Conservation (phyloP, 2,797 vertebrate genomes). For the Muscicapa comitata region DNA sequence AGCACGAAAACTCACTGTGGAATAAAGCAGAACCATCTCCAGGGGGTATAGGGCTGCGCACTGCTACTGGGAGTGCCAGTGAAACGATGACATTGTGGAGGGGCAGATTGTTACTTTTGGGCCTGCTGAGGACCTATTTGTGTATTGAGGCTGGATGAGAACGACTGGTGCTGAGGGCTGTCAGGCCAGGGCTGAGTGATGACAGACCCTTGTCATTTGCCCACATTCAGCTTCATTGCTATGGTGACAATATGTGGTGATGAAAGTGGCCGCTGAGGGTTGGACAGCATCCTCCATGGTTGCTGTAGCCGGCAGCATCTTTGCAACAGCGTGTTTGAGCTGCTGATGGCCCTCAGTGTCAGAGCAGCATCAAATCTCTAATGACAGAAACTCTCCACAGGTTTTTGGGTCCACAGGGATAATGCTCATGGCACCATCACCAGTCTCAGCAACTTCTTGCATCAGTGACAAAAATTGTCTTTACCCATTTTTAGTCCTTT, state of each 20-base stretch:
- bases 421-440: background rate
- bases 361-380: conserved; percentile 21
- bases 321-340: background rate
- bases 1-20: background rate
- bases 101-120: conserved; percentile 1
- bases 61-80: background rate
- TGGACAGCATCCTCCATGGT: background rate
- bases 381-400: background rate
- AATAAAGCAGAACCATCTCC: background rate
- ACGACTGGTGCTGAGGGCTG: conserved; percentile 43
- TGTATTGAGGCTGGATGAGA: background rate
- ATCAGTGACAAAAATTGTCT: background rate
- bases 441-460: background rate
- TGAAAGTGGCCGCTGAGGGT: conserved; percentile 28
- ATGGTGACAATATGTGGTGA: conserved; percentile 42
- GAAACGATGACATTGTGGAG: background rate
- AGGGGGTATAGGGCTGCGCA: background rate
- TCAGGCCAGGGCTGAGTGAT: conserved; percentile 45
- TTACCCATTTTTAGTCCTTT: conserved; percentile 7
- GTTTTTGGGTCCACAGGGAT: background rate
- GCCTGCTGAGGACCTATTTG: background rate
- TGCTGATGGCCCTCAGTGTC: background rate
- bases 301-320: background rate
- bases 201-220: conserved; percentile 54
- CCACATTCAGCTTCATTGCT: conserved; percentile 40